Evolutionary conservation across 2,888 invertebrate species (phyloP).

Genomic region (Pammene fasciana): DNA sequence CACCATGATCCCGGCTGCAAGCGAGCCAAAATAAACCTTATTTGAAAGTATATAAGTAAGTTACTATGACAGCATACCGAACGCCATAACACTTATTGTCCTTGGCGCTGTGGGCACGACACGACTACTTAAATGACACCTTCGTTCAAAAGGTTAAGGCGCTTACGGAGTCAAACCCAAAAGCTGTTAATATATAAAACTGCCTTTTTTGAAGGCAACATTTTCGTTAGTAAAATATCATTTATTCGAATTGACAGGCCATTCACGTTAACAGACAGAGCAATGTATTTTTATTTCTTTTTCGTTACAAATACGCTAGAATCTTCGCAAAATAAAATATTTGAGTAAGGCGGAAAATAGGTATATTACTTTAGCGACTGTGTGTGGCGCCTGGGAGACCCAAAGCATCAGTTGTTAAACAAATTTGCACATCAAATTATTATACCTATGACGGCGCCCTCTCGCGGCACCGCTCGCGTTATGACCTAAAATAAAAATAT

Average conservation of each 20-base stretch:
- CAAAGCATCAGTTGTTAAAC: slow-evolving; percentile 7
- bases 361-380: slow-evolving; percentile 18
- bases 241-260: slow-evolving; percentile 5
- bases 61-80: no score
- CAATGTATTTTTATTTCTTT: slow-evolving; percentile 10
- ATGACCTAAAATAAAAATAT: not conserved
- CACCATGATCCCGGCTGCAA: no score
- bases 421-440: slow-evolving; percentile 16
- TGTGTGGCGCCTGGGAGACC: slow-evolving; percentile 11
- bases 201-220: not conserved
- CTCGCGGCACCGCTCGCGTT: not conserved
- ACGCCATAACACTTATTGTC: no score
- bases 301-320: not conserved
- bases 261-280: not conserved
- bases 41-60: no score
- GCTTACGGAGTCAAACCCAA: not conserved
- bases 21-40: no score
- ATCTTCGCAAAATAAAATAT: slow-evolving; percentile 12
- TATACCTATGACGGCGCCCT: slow-evolving; percentile 4
- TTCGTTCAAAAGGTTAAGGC: no score
- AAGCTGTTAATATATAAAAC: not conserved
- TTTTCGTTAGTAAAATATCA: slow-evolving; percentile 1
- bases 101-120: no score
- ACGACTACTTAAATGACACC: no score
- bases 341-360: slow-evolving; percentile 9